Evolutionary conservation across 1,140 invertebrate genomes (phyloP).

Genomic region (Procambarus clarkii): DNA sequence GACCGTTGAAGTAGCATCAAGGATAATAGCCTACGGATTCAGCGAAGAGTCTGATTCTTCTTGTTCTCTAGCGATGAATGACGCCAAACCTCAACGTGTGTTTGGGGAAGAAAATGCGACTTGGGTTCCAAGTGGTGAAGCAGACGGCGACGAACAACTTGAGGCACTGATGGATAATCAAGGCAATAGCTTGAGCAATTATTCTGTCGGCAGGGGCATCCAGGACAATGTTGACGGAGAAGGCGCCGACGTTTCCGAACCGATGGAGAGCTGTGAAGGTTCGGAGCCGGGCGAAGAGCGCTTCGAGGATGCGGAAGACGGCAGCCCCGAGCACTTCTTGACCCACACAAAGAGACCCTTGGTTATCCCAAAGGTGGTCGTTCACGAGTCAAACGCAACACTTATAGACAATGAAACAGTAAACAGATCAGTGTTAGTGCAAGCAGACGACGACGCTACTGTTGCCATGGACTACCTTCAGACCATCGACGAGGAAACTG

Average conservation of each 20-base stretch:
- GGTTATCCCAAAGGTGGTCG: constrained; percentile 26
- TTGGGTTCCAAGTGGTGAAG: not conserved
- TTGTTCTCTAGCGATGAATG: not conserved
- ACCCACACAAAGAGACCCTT: not conserved
- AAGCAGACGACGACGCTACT: not conserved
- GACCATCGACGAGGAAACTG: constrained; percentile 59
- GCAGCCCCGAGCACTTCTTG: too few relatives aligned
- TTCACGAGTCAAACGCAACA: not conserved
- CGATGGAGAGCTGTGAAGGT: not conserved
- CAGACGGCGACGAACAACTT: constrained; percentile 33
- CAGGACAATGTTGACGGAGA: constrained; percentile 10
- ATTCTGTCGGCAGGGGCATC: not conserved
- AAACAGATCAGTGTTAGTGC: not conserved
- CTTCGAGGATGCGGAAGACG: not conserved
- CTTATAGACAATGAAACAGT: not conserved
- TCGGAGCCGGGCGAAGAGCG: not conserved
- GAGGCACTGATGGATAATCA: constrained; percentile 36
- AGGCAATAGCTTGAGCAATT: constrained; percentile 4
- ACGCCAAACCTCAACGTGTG: not conserved
- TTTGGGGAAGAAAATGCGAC: not conserved
- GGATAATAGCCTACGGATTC: constrained; percentile 25
- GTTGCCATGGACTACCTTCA: constrained; percentile 47
- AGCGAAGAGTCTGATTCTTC: constrained; percentile 23
- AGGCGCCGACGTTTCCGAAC: not conserved
- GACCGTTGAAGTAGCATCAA: constrained; percentile 30